Conservation (phyloP, 2,888 invertebrate genomes). For the Automeris io region DNA sequence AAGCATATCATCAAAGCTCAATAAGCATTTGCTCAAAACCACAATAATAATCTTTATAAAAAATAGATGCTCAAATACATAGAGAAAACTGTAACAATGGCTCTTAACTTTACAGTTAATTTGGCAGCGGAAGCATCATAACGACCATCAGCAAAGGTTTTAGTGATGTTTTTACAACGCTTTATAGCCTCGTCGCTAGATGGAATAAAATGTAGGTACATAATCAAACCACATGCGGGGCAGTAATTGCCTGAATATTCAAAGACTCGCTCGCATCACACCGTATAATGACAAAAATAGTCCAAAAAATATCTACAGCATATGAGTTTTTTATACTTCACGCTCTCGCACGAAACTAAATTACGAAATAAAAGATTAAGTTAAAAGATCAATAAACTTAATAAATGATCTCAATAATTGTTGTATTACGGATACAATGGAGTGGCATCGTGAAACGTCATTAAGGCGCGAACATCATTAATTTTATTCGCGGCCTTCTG, state of each 20-base stretch:
- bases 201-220: conserved; percentile 65
- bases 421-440: conserved; percentile 77
- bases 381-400: conserved; percentile 78
- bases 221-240: conserved; percentile 76
- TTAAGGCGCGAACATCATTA: conserved; percentile 76
- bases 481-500: conserved; percentile 76
- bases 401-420: conserved; percentile 78
- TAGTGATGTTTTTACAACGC: conserved; percentile 65
- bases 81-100: conserved; percentile 42
- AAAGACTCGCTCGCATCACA: conserved; percentile 74
- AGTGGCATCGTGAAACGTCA: conserved; percentile 75
- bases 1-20: neutral
- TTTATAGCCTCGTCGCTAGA: conserved; percentile 62
- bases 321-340: conserved; percentile 76
- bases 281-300: conserved; percentile 77
- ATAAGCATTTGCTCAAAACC: neutral
- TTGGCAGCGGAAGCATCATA: conserved; percentile 73
- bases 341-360: conserved; percentile 71
- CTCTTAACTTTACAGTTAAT: conserved; percentile 60
- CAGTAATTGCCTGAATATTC: conserved; percentile 76
- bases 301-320: conserved; percentile 71
- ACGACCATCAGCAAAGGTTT: conserved; percentile 56
- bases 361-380: conserved; percentile 78
- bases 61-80: conserved; percentile 3
- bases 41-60: conserved; percentile 1